Evolutionary conservation across 2,797 vertebrate species (phyloP), one percentile per base, ranked within the genome.

Genomic region (Lophotriccus pileatus): DNA sequence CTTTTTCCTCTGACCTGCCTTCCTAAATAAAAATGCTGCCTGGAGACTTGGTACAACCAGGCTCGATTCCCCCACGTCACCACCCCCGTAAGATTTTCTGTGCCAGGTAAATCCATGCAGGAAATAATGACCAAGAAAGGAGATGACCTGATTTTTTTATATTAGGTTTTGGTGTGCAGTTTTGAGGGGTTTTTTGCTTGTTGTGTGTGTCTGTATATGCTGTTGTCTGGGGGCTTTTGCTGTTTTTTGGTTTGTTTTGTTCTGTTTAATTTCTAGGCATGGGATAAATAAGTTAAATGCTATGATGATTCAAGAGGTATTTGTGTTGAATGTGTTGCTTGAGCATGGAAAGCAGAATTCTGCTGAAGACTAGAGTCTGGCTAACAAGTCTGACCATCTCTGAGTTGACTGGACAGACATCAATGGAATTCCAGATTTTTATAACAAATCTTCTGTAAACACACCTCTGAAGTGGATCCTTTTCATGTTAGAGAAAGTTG

Each of bases 101-200:
- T 82, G 4, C 5, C 47, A 82, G 28, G 4, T 47, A 75, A 90
- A 62, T 2, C 17, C 27, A 63, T 0, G 0, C 18, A 64, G 14
- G 12, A 83, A 74, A 52, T 77, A 88, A 62, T 68, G 41, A 52
- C 6, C 10, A 68, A 64, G n/a, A 59, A 94, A 79, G 37, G 52
- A 25, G 18, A 2, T 44, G 13, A 9, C 17, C 5, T 34, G 28
- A 18, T 27, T 30, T 39, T 37, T 68, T 50, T 27, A 12, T n/a
- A 9, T 39, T 84, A 39, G 2, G 3, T 16, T 86, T 75, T 64
- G 15, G 3, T 46, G 14, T 15, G 21, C 12, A 36, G 6, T n/a
- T 62, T 27, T n/a, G 19, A 23, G 5, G 7, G 24, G 7, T 58
- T 19, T 8, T 27, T 17, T 10, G 2, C 28, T 46, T 25, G 17